These are phyloP conservation scores for Conomelus anceps DNA, from an alignment of 2,888 invertebrate genomes.

Conservation along the genomic window DNA sequence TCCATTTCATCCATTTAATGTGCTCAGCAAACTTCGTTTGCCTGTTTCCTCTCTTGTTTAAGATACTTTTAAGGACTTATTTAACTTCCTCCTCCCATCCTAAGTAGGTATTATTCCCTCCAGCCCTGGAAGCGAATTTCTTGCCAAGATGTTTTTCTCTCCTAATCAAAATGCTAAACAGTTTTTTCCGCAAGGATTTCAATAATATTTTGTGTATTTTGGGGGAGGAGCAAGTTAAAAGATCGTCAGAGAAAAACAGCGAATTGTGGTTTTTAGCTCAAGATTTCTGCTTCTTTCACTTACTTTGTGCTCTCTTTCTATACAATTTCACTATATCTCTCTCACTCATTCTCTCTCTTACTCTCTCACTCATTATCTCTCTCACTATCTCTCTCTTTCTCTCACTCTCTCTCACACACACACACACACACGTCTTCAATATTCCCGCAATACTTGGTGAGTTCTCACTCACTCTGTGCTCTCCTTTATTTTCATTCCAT, in stretches of 20 bases:
- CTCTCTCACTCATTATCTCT: not conserved
- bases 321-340: not conserved
- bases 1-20: not conserved
- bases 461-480: too few relatives aligned
- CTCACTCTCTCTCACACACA: not conserved
- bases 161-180: conserved; percentile 36
- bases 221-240: not conserved
- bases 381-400: not conserved
- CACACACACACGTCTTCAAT: not conserved
- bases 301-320: not conserved
- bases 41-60: not conserved
- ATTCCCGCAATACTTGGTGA: too few relatives aligned
- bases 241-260: not conserved
- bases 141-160: conserved; percentile 27
- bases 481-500: not conserved
- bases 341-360: not conserved
- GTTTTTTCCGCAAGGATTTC: conserved; percentile 31
- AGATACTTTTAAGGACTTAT: not conserved
- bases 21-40: not conserved
- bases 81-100: not conserved
- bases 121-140: not conserved
- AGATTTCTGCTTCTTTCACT: not conserved
- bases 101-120: not conserved
- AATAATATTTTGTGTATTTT: conserved; percentile 31
- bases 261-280: not conserved